These are phyloP conservation scores for Drosophila kikkawai DNA, from an alignment of 1,140 invertebrate species.

Conservation along the genomic window DNA sequence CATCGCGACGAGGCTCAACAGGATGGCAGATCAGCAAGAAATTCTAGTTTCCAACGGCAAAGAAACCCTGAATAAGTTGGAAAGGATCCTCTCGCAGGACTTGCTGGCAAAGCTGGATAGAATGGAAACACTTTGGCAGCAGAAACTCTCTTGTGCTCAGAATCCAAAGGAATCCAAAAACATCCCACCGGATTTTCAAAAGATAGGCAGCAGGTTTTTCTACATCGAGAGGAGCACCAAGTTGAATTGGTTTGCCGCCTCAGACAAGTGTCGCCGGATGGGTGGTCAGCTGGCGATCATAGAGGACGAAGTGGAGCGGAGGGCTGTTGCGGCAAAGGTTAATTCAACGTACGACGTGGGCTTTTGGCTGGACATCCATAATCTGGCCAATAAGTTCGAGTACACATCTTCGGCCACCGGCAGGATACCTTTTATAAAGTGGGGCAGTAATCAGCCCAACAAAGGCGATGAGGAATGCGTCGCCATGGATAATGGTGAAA, in stretches of 20 bases:
- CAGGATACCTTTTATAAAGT: neutral
- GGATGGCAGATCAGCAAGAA: neutral
- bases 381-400: neutral
- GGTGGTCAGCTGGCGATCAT: constrained; percentile 2
- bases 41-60: neutral
- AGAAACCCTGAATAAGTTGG: neutral
- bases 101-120: neutral
- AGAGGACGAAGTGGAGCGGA: neutral
- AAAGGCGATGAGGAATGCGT: neutral
- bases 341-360: neutral
- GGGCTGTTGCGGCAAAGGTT: neutral
- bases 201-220: neutral
- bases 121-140: neutral
- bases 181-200: neutral
- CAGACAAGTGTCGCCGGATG: neutral
- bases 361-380: constrained; percentile 7
- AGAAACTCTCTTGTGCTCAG: neutral
- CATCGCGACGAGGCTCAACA: neutral
- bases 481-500: neutral
- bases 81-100: neutral
- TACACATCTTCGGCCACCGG: constrained; percentile 6
- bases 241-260: constrained; percentile 3
- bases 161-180: neutral
- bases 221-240: neutral
- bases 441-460: neutral